Conservation (phyloP, 2,113 vertebrate genomes). For the Rhea pennata region DNA sequence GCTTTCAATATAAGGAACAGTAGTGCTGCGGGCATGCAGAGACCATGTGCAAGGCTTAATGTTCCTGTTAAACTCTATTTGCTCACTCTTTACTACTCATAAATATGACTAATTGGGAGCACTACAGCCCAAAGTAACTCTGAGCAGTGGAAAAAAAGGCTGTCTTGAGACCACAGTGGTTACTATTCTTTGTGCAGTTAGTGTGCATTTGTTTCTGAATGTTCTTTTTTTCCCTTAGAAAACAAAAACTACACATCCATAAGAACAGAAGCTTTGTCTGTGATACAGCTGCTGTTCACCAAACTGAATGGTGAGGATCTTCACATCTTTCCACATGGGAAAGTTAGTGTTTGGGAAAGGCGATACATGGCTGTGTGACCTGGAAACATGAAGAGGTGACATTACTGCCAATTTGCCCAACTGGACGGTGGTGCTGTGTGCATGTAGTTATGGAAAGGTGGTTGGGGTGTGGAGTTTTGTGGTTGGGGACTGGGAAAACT, state of each 20-base stretch:
- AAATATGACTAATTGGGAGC: not conserved
- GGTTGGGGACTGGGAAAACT: not conserved
- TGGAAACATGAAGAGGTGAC: not conserved
- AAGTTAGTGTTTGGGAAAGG: not conserved
- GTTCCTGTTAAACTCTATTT: rapidly evolving
- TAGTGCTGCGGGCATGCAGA: not conserved
- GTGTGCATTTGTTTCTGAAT: not conserved
- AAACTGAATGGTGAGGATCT: constrained; percentile 87
- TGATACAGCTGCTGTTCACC: constrained; percentile 90
- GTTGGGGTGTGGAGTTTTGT: not conserved
- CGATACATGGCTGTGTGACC: not conserved
- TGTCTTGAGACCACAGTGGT: not conserved
- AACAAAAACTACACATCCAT: constrained; percentile 97
- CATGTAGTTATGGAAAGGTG: not conserved
- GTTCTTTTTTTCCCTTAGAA: constrained; percentile 75
- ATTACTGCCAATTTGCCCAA: not conserved
- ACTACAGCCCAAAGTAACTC: not conserved
- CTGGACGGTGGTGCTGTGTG: not conserved
- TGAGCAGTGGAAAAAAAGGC: not conserved
- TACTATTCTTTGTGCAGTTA: not conserved
- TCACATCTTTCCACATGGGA: not conserved
- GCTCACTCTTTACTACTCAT: not conserved
- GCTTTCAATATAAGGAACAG: rapidly evolving
- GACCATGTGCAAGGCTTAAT: not conserved
- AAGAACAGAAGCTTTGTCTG: constrained; percentile 92